Evolutionary conservation across 2,797 vertebrate species (phyloP), one percentile per base, ranked within the genome.

Genomic region (Arremon aurantiirostris): DNA sequence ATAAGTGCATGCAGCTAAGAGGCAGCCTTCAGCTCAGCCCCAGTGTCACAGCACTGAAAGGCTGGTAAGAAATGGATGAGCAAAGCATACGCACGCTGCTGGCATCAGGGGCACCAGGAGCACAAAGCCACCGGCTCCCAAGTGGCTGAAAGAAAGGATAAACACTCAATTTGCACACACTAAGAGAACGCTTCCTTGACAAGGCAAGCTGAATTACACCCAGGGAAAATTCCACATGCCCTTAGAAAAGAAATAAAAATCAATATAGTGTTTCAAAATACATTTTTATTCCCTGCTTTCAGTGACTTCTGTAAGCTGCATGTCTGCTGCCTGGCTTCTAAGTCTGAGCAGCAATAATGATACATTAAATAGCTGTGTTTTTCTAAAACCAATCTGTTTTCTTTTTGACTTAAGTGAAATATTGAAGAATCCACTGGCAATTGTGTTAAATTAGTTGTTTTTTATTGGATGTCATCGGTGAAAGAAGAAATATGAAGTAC

Each of bases 281-380:
- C 35, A 35, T 90, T 91, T 89, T 93, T 93, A 86, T 86, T 65
- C n/a, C 57, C 69, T 68, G 47, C 28, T 84, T 97, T 95, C 84
- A 88, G 75, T 65, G 80, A 71, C 72, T 89, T 92, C 53, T 68
- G 14, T 86, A 76, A 91, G 37, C 50, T 56, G 24, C 1, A 0
- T 80, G 60, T 82, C 52, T 93, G 34, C 55, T 66, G 44, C 52
- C 60, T 17, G 9, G 26, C 57, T 59, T 90, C 20, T 35, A 86
- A 60, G 64, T 77, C 64, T 8, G 59, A 55, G 28, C 46, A 69
- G 68, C 52, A 89, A 26, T 39, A 86, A 32, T n/a, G 61, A 79
- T 76, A 44, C 21, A 60, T 87, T 80, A 89, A 94, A 93, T 64
- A 82, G 50, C 52, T 60, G 18, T 82, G 34, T 57, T 86, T 86